These are phyloP conservation scores for Microtus montanus DNA, from an alignment of 2,113 vertebrate genomes.

Conservation along the genomic window DNA sequence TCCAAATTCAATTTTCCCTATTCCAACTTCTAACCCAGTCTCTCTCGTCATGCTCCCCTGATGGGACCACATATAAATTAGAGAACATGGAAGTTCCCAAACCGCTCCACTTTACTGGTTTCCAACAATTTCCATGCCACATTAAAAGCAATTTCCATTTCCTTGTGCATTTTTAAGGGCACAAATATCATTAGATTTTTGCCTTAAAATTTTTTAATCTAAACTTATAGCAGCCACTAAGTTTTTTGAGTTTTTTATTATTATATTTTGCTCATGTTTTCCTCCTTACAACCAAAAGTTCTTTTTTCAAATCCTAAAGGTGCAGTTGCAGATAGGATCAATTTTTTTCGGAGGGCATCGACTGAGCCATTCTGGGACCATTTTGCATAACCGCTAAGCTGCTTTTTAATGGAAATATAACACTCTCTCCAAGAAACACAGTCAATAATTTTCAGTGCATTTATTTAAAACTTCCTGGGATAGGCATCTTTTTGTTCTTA, in stretches of 20 bases:
- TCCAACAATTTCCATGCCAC: background rate
- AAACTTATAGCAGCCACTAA: background rate
- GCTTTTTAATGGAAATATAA: background rate
- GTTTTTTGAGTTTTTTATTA: background rate
- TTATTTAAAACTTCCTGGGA: background rate
- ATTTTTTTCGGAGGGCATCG: no score
- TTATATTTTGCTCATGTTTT: background rate
- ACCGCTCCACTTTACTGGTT: background rate
- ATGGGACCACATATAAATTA: background rate
- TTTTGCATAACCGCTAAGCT: background rate
- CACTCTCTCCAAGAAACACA: background rate
- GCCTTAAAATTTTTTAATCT: background rate
- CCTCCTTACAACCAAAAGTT: background rate
- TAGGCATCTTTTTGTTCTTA: background rate
- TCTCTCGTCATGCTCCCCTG: no score
- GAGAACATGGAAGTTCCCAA: background rate
- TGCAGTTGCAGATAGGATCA: background rate
- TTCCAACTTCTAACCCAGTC: no score
- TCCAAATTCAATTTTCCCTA: background rate
- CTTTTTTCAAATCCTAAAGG: background rate
- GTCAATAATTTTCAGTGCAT: background rate
- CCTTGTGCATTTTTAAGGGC: background rate
- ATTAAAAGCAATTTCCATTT: background rate
- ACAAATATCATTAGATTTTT: background rate
- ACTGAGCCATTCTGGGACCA: background rate